Evolutionary conservation across 2,888 invertebrate species (phyloP).

Genomic region (Aethes cnicana): DNA sequence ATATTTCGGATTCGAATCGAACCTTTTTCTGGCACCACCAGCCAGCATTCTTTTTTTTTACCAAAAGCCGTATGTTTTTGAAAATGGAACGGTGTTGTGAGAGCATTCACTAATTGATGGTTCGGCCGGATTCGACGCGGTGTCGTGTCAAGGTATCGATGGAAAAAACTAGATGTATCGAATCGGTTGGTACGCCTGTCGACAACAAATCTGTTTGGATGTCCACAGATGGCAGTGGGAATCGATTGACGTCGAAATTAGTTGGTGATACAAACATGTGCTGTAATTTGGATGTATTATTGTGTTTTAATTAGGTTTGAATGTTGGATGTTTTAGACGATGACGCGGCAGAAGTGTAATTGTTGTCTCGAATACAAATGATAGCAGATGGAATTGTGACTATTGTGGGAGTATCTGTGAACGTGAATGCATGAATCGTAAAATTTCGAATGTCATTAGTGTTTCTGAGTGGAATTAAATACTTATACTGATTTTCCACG

Average conservation of each 20-base stretch:
- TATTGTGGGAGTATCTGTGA: too few species aligned
- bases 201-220: slow-evolving; percentile 53
- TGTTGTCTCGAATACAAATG: slow-evolving; percentile 6
- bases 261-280: slow-evolving; percentile 56
- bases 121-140: slow-evolving; percentile 60
- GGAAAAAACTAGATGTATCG: slow-evolving; percentile 65
- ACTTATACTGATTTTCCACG: too few species aligned
- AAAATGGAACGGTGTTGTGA: slow-evolving; percentile 60
- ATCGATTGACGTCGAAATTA: slow-evolving; percentile 46
- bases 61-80: slow-evolving; percentile 67
- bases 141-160: slow-evolving; percentile 43
- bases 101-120: slow-evolving; percentile 76
- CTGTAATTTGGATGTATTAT: slow-evolving; percentile 50
- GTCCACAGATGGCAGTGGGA: slow-evolving; percentile 64
- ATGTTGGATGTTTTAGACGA: slow-evolving; percentile 23
- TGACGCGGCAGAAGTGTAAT: slow-evolving; percentile 18
- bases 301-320: slow-evolving; percentile 50
- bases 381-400: slow-evolving; percentile 15
- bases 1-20: slow-evolving; percentile 54
- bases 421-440: too few species aligned
- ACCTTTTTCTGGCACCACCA: slow-evolving; percentile 61
- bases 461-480: too few species aligned
- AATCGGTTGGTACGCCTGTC: slow-evolving; percentile 67
- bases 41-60: slow-evolving; percentile 52
- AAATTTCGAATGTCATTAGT: too few species aligned